A percentile compares a stretch with the other conserved stretches of the same genome.
Evolutionary conservation across 2,113 vertebrate species (phyloP).

Genomic region (Rattus norvegicus): DNA sequence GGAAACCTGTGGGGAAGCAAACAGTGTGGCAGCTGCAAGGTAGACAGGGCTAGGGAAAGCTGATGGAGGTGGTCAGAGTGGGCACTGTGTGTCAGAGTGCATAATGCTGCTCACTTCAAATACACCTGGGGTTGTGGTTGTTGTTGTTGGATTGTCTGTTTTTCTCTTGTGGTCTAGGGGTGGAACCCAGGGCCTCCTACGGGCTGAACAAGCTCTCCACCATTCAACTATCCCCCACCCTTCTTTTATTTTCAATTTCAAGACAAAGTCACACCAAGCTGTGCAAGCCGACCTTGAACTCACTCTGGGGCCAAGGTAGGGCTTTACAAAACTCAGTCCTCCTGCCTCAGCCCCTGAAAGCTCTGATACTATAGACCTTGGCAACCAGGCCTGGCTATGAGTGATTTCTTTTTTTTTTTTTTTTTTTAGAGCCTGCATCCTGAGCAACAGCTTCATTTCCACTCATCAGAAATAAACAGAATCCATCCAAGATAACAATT

Average conservation of each 20-base stretch:
- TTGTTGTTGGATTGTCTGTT: too few relatives aligned
- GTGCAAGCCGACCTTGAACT: not conserved
- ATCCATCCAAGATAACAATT: conserved; percentile 75
- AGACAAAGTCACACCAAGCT: not conserved
- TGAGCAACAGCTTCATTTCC: conserved; percentile 77
- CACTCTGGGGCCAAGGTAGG: not conserved
- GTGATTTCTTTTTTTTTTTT: too few relatives aligned
- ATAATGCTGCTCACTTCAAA: not conserved
- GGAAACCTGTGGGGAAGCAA: not conserved
- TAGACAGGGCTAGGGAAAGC: fast-evolving
- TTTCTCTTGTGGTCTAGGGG: not conserved
- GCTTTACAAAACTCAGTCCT: not conserved
- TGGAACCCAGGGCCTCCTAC: not conserved
- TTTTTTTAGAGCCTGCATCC: conserved; percentile 84
- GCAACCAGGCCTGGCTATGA: not conserved
- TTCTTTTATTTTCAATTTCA: not conserved
- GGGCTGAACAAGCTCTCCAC: not conserved
- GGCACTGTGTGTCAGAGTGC: not conserved
- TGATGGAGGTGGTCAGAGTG: not conserved
- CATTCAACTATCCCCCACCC: not conserved
- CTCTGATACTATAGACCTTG: not conserved
- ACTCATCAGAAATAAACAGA: conserved; percentile 83
- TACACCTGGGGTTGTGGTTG: not conserved
- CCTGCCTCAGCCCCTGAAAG: not conserved
- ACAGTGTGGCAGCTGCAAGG: not conserved